A percentile compares a stretch with the other conserved stretches of the same genome.
Evolutionary conservation across 1,140 invertebrate species (phyloP).

Genomic region (Drosophila murphyi): DNA sequence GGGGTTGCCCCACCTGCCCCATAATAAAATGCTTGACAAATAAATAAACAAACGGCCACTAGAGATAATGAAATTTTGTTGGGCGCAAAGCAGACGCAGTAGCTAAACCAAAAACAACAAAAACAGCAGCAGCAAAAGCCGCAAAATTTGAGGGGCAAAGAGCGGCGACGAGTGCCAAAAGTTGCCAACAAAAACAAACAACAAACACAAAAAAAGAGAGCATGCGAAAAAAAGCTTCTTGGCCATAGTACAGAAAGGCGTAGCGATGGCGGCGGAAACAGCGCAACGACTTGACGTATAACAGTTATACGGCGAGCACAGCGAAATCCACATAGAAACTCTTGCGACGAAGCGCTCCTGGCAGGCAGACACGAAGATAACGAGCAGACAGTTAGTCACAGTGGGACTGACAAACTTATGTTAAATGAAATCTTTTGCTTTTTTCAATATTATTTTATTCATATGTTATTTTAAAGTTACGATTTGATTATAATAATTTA

Average conservation of each 20-base stretch:
- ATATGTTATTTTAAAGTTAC: no score
- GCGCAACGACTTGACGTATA: conserved; percentile 53
- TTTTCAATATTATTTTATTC: no score
- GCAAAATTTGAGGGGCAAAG: conserved; percentile 40
- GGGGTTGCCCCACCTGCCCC: not conserved
- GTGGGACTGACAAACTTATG: not conserved
- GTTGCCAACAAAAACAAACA: conserved; percentile 51
- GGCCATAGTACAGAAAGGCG: conserved; percentile 31
- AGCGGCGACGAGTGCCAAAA: conserved; percentile 30
- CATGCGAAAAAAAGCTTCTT: conserved; percentile 55
- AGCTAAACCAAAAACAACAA: conserved; percentile 21
- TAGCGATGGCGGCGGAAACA: conserved; percentile 15
- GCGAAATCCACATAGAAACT: conserved; percentile 23
- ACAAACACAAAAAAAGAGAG: conserved; percentile 47
- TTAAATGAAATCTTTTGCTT: not conserved
- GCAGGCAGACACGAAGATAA: conserved; percentile 50
- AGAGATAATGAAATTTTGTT: conserved; percentile 74
- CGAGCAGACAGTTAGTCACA: conserved; percentile 21
- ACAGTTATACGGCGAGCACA: conserved; percentile 50
- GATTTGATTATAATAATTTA: no score
- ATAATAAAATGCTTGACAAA: conserved; percentile 52
- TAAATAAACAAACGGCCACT: conserved; percentile 76
- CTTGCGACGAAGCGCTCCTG: conserved; percentile 14
- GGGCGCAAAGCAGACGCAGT: conserved; percentile 43
- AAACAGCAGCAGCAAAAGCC: conserved; percentile 29